A percentile compares a stretch with the other conserved stretches of the same genome.
These are phyloP conservation scores for Eilema depressum DNA, from an alignment of 2,888 invertebrate genomes.

Conservation along the genomic window DNA sequence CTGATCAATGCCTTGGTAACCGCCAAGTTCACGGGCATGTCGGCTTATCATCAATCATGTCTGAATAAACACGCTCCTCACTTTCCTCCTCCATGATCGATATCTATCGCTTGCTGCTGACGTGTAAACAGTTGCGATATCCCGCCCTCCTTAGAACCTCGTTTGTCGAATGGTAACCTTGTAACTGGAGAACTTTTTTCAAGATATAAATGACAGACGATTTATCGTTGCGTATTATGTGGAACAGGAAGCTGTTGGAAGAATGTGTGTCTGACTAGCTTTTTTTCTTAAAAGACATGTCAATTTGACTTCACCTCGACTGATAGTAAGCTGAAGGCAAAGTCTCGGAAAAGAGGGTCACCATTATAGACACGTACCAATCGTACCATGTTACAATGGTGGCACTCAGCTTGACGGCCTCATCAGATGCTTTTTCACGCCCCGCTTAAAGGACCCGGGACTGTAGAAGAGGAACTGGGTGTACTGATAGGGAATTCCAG, in stretches of 20 bases:
- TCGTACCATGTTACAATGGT: no score
- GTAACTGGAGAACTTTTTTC: slow-evolving; percentile 5
- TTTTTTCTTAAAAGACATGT: no score
- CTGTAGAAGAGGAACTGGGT: no score
- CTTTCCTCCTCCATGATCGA: slow-evolving; percentile 44
- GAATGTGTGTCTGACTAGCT: no score
- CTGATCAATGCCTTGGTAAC: slow-evolving; percentile 50
- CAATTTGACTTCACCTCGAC: no score
- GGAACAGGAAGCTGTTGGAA: not conserved
- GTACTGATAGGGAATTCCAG: no score
- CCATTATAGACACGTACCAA: no score
- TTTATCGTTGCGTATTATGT: not conserved
- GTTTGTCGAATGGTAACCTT: slow-evolving; percentile 10
- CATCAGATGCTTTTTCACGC: no score
- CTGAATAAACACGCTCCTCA: slow-evolving; percentile 62
- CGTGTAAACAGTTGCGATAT: slow-evolving; percentile 27
- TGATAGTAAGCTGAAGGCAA: no score
- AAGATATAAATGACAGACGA: not conserved
- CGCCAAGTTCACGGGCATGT: slow-evolving; percentile 61
- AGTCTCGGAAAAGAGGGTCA: no score
- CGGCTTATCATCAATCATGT: slow-evolving; percentile 62
- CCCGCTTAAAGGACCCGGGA: no score
- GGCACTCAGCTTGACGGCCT: no score
- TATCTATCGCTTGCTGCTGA: slow-evolving; percentile 20
- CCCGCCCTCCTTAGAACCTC: not conserved